phyloP scores from a whole-genome alignment of 2,113 vertebrate genomes.

The Coptodon bakossiorum region DNA sequence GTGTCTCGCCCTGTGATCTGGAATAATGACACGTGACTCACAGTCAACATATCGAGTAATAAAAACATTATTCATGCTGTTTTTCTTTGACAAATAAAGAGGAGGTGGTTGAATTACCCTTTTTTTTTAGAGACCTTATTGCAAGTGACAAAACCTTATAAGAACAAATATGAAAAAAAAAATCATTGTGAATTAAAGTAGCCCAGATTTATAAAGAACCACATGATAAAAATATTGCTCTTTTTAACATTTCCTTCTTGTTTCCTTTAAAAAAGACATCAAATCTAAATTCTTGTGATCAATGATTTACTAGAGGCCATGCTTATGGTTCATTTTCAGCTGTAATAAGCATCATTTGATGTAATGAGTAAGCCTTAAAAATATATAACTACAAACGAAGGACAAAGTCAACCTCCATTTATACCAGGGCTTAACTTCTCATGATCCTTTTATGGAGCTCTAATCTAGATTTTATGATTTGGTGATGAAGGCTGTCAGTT shows the following conservation, averaged over 20 bases:
- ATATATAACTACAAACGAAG: background rate
- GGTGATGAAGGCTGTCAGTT: background rate
- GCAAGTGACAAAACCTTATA: background rate
- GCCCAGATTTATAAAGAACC: background rate
- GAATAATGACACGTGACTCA: background rate
- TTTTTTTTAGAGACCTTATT: background rate
- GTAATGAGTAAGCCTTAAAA: background rate
- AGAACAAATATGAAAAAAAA: background rate
- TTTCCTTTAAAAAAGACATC: background rate
- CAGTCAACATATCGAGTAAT: background rate
- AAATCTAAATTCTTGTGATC: background rate
- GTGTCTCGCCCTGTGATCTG: background rate
- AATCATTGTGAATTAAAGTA: background rate
- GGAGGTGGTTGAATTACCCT: background rate
- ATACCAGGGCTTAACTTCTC: background rate
- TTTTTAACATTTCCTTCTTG: background rate
- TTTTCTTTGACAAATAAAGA: background rate
- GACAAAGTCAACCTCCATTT: background rate
- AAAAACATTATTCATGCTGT: background rate
- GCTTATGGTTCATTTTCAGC: background rate
- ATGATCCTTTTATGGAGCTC: background rate
- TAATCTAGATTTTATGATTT: background rate
- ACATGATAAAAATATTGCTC: background rate
- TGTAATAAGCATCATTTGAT: background rate
- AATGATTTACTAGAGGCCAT: background rate